Conservation (phyloP, 2,113 vertebrate species). For the Muntiacus reevesi region DNA sequence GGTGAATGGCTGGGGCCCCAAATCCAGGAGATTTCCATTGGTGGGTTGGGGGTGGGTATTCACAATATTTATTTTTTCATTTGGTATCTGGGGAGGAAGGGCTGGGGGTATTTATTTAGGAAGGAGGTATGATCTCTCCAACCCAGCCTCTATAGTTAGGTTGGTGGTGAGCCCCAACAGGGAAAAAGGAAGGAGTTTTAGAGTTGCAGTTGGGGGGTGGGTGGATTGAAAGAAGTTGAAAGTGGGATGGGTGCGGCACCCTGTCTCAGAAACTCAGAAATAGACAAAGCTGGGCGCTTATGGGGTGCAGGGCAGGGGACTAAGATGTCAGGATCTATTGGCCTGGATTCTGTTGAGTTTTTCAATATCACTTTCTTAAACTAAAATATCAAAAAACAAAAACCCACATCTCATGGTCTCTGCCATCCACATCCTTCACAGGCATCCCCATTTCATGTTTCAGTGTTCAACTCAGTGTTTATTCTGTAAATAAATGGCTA, state of each 20-base stretch:
- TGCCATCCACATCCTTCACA: slow-evolving; percentile 20
- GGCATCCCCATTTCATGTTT: neutral
- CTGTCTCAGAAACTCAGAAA: neutral
- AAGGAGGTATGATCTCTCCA: neutral
- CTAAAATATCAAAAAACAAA: neutral
- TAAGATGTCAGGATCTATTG: neutral
- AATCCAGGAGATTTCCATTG: slow-evolving; percentile 46
- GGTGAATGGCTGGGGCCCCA: slow-evolving; percentile 68
- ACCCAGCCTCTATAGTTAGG: neutral
- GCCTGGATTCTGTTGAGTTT: neutral
- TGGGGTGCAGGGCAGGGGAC: neutral
- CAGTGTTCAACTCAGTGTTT: neutral
- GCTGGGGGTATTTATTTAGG: slow-evolving; percentile 65
- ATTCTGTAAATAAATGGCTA: slow-evolving; percentile 67
- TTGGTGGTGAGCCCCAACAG: neutral
- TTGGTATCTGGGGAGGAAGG: slow-evolving; percentile 11
- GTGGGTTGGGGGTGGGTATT: neutral
- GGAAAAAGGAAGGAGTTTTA: neutral
- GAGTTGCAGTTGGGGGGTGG: neutral
- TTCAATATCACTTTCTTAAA: slow-evolving; percentile 38
- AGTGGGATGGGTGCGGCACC: neutral
- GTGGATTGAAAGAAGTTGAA: slow-evolving; percentile 3
- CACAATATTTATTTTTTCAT: slow-evolving; percentile 74
- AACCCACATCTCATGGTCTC: neutral
- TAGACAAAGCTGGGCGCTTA: neutral